phyloP scores from a whole-genome alignment of 2,113 vertebrate species.

The Microtus pennsylvanicus region DNA sequence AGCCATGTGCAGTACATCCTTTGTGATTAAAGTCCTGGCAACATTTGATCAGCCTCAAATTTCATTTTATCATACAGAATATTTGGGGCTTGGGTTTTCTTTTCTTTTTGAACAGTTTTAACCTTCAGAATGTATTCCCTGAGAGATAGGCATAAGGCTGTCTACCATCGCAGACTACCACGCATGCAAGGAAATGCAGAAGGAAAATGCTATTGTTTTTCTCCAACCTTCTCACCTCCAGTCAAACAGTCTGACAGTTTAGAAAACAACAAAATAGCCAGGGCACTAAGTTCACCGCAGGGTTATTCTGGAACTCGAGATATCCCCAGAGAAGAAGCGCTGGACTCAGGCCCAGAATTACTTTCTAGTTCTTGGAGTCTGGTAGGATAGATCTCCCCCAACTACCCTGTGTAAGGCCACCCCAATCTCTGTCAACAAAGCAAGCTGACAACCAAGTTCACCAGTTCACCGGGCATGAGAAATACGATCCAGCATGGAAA shows the following conservation, averaged over 20 bases:
- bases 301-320: slow-evolving; percentile 43
- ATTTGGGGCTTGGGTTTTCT: neutral
- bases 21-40: slow-evolving; percentile 18
- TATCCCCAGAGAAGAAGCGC: neutral
- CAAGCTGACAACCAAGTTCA: slow-evolving; percentile 4
- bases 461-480: neutral
- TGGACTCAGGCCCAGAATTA: slow-evolving; percentile 12
- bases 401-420: neutral
- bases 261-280: slow-evolving; percentile 45
- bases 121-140: slow-evolving; percentile 38
- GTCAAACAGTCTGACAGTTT: slow-evolving; percentile 55
- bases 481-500: neutral
- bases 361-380: neutral
- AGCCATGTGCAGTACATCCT: neutral
- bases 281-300: slow-evolving; percentile 33
- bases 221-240: slow-evolving; percentile 29
- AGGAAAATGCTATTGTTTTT: slow-evolving; percentile 47
- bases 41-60: slow-evolving; percentile 10
- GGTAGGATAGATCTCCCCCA: neutral
- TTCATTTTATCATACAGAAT: neutral
- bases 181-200: neutral
- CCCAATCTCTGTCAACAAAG: slow-evolving; percentile 29
- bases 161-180: neutral
- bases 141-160: neutral
- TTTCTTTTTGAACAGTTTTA: slow-evolving; percentile 18